phyloP scores from a whole-genome alignment of 2,113 vertebrate genomes.

The Brachirus orientalis region DNA sequence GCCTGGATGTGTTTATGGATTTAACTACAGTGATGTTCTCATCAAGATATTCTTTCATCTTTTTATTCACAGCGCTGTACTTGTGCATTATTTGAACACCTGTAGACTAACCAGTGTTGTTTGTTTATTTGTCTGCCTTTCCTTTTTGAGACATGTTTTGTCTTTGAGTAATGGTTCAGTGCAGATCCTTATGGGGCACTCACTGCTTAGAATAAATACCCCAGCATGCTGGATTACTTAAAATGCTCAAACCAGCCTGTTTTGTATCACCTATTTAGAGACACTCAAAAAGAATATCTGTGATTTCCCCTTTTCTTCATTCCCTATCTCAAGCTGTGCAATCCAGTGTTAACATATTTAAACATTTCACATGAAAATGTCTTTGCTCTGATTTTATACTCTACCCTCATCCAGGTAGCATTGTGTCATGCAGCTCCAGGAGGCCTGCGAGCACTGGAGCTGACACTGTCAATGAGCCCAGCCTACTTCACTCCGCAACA shows the following conservation, averaged over 20 bases:
- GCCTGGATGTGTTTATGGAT: too few relatives aligned
- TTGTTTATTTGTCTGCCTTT: constrained; percentile 21
- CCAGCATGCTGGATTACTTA: constrained; percentile 17
- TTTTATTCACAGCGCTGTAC: too few relatives aligned
- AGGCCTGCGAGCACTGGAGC: constrained; percentile 72
- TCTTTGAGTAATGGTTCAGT: constrained; percentile 5
- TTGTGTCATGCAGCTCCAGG: constrained; percentile 80
- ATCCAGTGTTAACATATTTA: background rate
- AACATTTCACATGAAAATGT: background rate
- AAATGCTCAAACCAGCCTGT: background rate
- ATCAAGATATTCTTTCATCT: too few relatives aligned
- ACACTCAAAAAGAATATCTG: background rate
- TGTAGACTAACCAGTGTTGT: constrained; percentile 4
- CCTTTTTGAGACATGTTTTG: too few relatives aligned
- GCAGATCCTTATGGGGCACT: constrained; percentile 7
- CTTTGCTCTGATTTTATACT: background rate
- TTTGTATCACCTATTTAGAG: background rate
- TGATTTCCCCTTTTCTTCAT: background rate
- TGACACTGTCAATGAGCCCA: constrained; percentile 77
- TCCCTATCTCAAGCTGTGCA: background rate
- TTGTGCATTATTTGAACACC: background rate
- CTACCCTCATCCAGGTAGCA: constrained; percentile 56
- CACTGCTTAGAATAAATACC: constrained; percentile 13
- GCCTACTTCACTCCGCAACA: constrained; percentile 44
- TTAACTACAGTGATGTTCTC: too few relatives aligned